phyloP scores from a whole-genome alignment of 2,888 invertebrate genomes.

The Strigamia maritima region DNA sequence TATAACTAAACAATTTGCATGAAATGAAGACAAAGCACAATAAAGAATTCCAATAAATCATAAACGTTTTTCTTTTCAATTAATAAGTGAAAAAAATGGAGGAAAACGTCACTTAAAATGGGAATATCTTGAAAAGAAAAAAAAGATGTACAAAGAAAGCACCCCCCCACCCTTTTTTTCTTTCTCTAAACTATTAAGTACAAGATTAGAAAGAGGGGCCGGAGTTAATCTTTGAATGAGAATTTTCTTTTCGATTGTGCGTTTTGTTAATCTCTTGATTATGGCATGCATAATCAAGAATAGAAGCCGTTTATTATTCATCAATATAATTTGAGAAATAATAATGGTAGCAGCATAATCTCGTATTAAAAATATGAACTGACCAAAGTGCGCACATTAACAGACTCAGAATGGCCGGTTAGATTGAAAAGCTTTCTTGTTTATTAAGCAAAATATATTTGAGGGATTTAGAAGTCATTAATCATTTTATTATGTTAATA shows the following conservation, averaged over 20 bases:
- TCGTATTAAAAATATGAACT: not conserved
- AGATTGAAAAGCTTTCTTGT: no score
- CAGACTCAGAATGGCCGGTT: no score
- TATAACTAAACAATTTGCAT: slow-evolving; percentile 38
- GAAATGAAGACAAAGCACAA: slow-evolving; percentile 34
- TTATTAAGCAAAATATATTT: no score
- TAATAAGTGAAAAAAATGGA: not conserved
- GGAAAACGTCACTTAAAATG: not conserved
- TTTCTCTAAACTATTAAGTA: not conserved
- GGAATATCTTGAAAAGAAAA: not conserved
- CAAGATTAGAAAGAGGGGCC: not conserved
- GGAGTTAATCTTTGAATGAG: not conserved
- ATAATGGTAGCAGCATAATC: not conserved
- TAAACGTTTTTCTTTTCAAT: not conserved
- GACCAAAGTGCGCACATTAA: no score
- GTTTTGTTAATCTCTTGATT: not conserved
- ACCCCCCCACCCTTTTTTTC: not conserved
- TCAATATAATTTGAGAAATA: not conserved
- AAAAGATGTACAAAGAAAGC: no score
- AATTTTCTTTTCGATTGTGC: not conserved
- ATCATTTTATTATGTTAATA: no score
- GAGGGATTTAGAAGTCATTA: no score
- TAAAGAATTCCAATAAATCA: slow-evolving; percentile 34
- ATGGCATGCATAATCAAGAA: not conserved
- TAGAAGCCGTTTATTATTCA: slow-evolving; percentile 1